These are phyloP conservation scores for Bergia sp. DNA, from an alignment of 92 coral and sea anemone species.

Conservation along the genomic window DNA sequence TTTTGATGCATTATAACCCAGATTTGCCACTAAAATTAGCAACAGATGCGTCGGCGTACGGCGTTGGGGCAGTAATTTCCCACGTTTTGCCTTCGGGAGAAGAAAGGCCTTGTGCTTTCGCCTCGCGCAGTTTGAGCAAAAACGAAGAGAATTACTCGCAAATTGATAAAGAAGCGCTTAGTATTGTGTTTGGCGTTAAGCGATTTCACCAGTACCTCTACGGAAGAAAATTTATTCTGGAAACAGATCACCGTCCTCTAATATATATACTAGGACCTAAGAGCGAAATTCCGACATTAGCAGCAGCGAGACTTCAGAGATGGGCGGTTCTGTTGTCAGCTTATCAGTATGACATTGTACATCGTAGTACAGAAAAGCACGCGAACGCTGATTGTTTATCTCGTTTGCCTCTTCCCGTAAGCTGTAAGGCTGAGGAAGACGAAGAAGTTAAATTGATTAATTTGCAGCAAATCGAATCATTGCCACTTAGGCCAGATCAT, in stretches of 20 bases:
- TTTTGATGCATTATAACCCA: conserved; percentile 47
- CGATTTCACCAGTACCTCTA: conserved; percentile 57
- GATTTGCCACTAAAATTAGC: conserved; percentile 53
- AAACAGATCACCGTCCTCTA: conserved; percentile 63
- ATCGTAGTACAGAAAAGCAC: background rate
- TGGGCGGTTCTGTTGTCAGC: conserved; percentile 53
- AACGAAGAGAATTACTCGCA: conserved; percentile 55
- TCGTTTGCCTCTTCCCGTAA: conserved; percentile 18
- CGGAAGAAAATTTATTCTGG: conserved; percentile 57
- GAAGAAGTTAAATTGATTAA: conserved; percentile 7
- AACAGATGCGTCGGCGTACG: conserved; percentile 58
- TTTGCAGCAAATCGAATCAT: conserved; percentile 23
- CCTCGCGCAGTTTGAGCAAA: conserved; percentile 45
- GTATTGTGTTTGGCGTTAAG: conserved; percentile 40
- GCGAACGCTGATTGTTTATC: conserved; percentile 19
- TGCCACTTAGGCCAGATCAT: background rate
- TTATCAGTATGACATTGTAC: conserved; percentile 27
- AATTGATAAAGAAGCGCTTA: conserved; percentile 41
- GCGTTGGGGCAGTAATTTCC: conserved; percentile 55
- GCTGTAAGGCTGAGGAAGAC: background rate
- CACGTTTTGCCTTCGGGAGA: conserved; percentile 53
- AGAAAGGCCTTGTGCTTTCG: conserved; percentile 54
- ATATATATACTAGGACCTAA: conserved; percentile 31
- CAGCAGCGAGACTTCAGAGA: conserved; percentile 49
- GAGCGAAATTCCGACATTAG: conserved; percentile 28